Conservation (phyloP, 2,888 invertebrate genomes). For the Cosmopolites sordidus region DNA sequence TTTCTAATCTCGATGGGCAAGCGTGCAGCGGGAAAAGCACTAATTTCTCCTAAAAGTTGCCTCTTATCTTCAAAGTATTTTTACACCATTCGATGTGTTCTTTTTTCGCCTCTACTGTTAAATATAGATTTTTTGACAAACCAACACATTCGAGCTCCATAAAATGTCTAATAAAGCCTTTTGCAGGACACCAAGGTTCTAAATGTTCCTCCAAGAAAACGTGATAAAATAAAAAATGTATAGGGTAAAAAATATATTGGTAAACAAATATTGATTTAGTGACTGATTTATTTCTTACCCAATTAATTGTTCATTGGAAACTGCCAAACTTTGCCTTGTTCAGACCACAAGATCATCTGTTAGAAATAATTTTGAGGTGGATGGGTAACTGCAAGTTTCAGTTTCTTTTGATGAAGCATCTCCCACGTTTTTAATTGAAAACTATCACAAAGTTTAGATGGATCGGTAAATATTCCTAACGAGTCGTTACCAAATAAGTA, state of each 20-base stretch:
- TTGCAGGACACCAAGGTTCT: conserved; percentile 82
- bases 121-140: conserved; percentile 88
- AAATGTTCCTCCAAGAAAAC: conserved; percentile 86
- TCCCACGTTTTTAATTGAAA: conserved; percentile 64
- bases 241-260: not conserved
- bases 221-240: conserved; percentile 58
- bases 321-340: conserved; percentile 91
- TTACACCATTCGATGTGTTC: conserved; percentile 90
- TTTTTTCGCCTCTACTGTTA: conserved; percentile 81
- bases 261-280: not conserved
- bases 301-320: conserved; percentile 98
- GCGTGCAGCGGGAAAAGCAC: conserved; percentile 55
- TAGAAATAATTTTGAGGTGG: conserved; percentile 87
- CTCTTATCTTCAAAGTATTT: conserved; percentile 83
- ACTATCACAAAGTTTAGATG: conserved; percentile 40
- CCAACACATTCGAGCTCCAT: conserved; percentile 96
- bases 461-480: conserved; percentile 60
- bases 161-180: conserved; percentile 90
- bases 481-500: conserved; percentile 61
- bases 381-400: conserved; percentile 63
- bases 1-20: too few species aligned
- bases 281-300: conserved; percentile 61
- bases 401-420: conserved; percentile 58
- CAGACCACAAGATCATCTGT: conserved; percentile 91
- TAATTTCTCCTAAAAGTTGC: conserved; percentile 63